Percentiles rank a stretch among this genome's conserved stretches.
These are phyloP conservation scores for Macaca fascicularis DNA, from an alignment of 2,113 vertebrate species.

Conservation along the genomic window DNA sequence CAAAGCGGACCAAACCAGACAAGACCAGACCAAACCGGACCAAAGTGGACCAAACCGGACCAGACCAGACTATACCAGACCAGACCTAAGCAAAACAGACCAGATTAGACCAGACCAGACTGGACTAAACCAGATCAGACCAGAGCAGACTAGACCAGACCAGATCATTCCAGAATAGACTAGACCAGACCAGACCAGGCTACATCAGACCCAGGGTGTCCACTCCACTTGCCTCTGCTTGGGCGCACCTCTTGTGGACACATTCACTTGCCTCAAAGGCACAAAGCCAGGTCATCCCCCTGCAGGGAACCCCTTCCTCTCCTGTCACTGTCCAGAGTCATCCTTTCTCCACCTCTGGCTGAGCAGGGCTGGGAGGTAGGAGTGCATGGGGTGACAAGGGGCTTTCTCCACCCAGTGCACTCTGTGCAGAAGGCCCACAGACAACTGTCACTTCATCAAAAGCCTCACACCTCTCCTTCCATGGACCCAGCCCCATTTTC, in stretches of 20 bases:
- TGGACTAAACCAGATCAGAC: fast-evolving
- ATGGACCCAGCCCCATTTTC: background rate
- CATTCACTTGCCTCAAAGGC: background rate
- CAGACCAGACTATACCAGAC: too few relatives aligned
- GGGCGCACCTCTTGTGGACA: background rate
- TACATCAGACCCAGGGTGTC: too few relatives aligned
- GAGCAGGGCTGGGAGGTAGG: background rate
- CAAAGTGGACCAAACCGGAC: fast-evolving
- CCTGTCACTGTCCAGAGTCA: background rate
- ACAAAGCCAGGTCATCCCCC: too few relatives aligned
- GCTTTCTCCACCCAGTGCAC: background rate
- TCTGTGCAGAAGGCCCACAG: background rate
- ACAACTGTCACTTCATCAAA: background rate
- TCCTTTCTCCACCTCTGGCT: background rate
- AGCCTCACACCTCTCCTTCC: background rate
- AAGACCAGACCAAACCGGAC: too few relatives aligned
- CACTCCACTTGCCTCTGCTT: background rate
- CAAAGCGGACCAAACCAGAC: too few relatives aligned
- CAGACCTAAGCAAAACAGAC: too few relatives aligned
- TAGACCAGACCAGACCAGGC: too few relatives aligned
- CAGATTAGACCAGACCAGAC: fast-evolving
- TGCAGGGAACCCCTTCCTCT: background rate
- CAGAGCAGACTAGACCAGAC: too few relatives aligned
- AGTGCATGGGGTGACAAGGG: fast-evolving
- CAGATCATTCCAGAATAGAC: too few relatives aligned